Evolutionary conservation across 1,140 invertebrate species (phyloP), one percentile per base, ranked within the genome.

Genomic region (Asbolus verrucosus): DNA sequence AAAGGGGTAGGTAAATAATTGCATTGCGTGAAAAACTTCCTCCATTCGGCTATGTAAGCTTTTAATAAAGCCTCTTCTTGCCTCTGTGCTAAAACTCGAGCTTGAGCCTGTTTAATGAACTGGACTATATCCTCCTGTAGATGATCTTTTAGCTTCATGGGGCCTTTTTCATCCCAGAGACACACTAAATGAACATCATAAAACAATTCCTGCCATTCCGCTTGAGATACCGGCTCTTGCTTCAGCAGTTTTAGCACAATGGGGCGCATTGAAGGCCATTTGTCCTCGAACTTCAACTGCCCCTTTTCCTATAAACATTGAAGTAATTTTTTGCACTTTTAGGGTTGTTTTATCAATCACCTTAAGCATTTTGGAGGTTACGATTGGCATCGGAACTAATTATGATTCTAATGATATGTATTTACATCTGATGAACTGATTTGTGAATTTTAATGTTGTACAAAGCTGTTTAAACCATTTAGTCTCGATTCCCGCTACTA

Each of bases 181-280:
- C 96, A 98, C 5, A 98, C 95, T 46, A 92, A 87, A 84, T 98
- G 95, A 5, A 98, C 94, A 43, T 93, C 92, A 84, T 94, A 97
- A 84, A 99, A 99, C 69, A 98, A 84, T 81, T 97, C 95, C 82
- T 98, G 96, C 97, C 97, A 99, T 87, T 99, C 96, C 73, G 85
- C 87, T 79, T 94, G 91, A n/a, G 92, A 93, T 0, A 98, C 95
- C 18, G 92, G 86, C 80, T 98, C 95, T 83, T 98, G 96, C 75
- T 95, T 91, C 30, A 98, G 83, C 24, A 98, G 82, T 83, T 98
- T 97, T 43, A 97, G 82, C 36, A 98, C 95, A 73, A 94, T 95
- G 6, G 94, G 94, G 72, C 94, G 87, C 91, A 98, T 98, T 69
- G 86, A 86, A 43, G 95, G 95, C 96, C 96, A 99, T 89, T 96